Evolutionary conservation across 2,113 vertebrate species (phyloP), one percentile per base, ranked within the genome.

Genomic region (Globicephala melas): DNA sequence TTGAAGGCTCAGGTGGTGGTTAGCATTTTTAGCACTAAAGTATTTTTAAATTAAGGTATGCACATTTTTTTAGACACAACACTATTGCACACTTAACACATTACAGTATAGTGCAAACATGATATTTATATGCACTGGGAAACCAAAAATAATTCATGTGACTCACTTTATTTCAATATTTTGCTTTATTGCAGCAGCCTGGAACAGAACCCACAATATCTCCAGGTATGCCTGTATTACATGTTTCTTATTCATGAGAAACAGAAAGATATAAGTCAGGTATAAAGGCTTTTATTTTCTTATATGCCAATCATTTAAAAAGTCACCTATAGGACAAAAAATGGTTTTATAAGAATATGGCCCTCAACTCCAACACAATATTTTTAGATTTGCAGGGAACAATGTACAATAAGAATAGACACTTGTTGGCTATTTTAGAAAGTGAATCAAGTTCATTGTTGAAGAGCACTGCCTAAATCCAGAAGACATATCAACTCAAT

Each of bases 251-350:
- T 74, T 11, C 25, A 65, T 65, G 31, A 23, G 15, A 93, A 81
- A 82, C 3, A 47, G 9, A 44, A 63, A 58, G 8, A 91, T 15
- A 96, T 31, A 93, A 92, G 14, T n/a, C 21, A 12, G 4, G 10
- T 94, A 38, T 80, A 94, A 60, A 94, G 73, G 13, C 0, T 23
- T 89, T 47, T 6, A 77, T 94, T 87, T 93, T 31, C 21, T n/a
- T 93, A 9, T n/a, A 93, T 84, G 44, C 25, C 28, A 97, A 71
- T 95, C 8, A 28, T 71, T 81, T 90, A 28, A 96, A 92, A 88
- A 15, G 13, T 33, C 31, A 83, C 62, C 95, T 87, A 70, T 26
- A 73, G 2, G 47, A 47, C 44, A 50, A 92, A 50, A 44, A n/a
- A 89, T 17, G 17, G 36, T 47, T 96, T 84, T 95, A 5, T 20